Base-by-base conservation (phyloP, 2,888 invertebrate species). In the Napeogenes inachia region DNA sequence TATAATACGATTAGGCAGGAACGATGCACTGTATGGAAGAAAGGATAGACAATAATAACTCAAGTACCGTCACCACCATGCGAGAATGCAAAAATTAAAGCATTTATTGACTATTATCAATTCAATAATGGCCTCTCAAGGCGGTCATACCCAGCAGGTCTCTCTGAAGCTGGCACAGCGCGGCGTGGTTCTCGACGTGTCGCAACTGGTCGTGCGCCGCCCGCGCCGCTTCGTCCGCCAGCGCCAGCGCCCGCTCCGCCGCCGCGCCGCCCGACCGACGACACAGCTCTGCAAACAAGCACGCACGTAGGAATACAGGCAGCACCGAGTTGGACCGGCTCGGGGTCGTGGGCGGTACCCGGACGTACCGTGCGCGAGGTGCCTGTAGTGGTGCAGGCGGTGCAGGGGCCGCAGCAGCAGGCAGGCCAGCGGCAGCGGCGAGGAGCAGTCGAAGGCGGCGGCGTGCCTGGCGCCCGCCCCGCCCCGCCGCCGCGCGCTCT, bases 361-460 rank as follows among this genome's bases (percentile, higher is more conserved):
- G 21, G 21, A 21, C 21, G 21, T 21, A 21, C 21, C 21, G 21
- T 21, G 67, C 32, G 73, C 69, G 42, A 73, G 66, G 87, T 75
- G 92, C 79, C 94, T 93, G 85, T 98, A 97, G 81, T 98, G 97
- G 62, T 97, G 89, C 70, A 98, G 89, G 60, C 98, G 92, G 84
- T 98, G 97, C 62, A 97, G 91, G 45, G 98, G 98, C 76, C 98
- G 95, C 73, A 98, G 89, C 62, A 98, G 91, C 78, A 98, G 94
- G 62, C 95, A 94, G 54, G 96, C 95, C 50, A 99, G 91, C 30
- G 98, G 98, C 70, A 98, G 91, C 80, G 87, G 84, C 64, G 87
- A 70, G 94, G 94, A 78, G 93, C 95, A 61, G 94, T 91, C 82
- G 75, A 87, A 85, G 2, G 71, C 69, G 0, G 71, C 69, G 33